Conservation (phyloP, 2,797 vertebrate species). For the Acanthiza pusilla region DNA sequence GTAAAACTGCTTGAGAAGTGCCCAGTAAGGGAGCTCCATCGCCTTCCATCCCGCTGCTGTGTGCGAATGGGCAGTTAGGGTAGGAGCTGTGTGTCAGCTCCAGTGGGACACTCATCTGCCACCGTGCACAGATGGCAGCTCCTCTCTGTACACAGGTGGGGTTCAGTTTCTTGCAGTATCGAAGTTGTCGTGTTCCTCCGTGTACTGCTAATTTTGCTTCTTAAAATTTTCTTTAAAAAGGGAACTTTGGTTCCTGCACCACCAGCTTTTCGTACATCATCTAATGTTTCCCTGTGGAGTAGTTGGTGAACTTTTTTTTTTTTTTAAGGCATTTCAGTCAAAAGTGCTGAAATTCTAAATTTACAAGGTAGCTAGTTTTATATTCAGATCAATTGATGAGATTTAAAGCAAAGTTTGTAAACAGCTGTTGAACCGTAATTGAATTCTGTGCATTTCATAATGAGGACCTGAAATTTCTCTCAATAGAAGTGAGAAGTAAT, state of each 20-base stretch:
- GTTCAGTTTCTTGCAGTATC: fast-evolving
- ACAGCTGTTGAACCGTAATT: neutral
- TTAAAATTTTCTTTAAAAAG: neutral
- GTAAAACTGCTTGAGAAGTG: neutral
- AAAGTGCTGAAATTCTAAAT: neutral
- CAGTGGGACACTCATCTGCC: fast-evolving
- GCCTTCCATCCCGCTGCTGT: neutral
- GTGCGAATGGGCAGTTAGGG: fast-evolving
- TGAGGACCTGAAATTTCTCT: neutral
- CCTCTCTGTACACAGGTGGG: fast-evolving
- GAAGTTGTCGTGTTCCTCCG: neutral
- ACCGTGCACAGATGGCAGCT: fast-evolving
- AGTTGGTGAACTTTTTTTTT: neutral
- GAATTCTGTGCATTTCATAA: neutral
- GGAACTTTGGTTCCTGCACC: neutral
- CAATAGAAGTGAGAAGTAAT: neutral
- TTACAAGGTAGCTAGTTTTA: neutral
- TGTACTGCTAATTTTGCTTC: neutral
- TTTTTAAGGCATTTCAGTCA: neutral
- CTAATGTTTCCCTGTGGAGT: neutral
- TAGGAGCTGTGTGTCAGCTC: neutral
- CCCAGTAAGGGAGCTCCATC: neutral
- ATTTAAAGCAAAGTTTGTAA: neutral
- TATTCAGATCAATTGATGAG: neutral
- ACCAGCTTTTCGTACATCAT: fast-evolving